Base-by-base conservation (phyloP, 2,888 invertebrate species). In the Leucophora obtusa region DNA sequence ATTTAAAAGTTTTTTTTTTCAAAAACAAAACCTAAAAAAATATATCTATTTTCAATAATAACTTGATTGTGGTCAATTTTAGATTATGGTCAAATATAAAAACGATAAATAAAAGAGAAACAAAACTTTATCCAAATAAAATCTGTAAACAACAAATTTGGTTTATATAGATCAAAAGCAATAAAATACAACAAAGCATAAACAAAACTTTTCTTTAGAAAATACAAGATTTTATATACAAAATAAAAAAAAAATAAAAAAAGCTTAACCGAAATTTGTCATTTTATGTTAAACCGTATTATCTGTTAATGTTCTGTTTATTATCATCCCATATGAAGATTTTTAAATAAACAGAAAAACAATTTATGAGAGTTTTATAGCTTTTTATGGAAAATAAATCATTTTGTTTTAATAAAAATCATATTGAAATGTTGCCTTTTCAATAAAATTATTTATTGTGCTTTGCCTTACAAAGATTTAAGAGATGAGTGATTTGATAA, bases 301-400 rank as follows among this genome's bases (percentile, higher is more conserved):
- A 80, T 80, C 77, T 80, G 80, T 69, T 80, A 77, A 81, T 77
- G 77, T 73, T 81, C 69, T 60, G 76, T 81, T 81, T 81, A 81
- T 77, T 60, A 77, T 77, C 76, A 51, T 51, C 35, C 7, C 28
- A 28, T 28, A 28, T 47, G 21, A 51, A 70, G 53, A 35, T 53
- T 66, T 65, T 65, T 54, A 38, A 38, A 38, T 38, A 62, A 68
- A 47, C 43, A n/a, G n/a, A 74, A 68, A 68, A 43, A 70, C 58
- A 76, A 81, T 80, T 80, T 76, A 70, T 77, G 72, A 65, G 69
- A 66, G 56, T 76, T 81, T 77, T 77, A 80, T 77, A 63, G 69
- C 69, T 77, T 81, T 66, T 66, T 14, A 66, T 70, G 17, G 33
- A 69, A 59, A 59, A 56, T n/a, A 59, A 6, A 71, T 43, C 15